Evolutionary conservation across 2,888 invertebrate species (phyloP).

Genomic region (Gortyna flavago): DNA sequence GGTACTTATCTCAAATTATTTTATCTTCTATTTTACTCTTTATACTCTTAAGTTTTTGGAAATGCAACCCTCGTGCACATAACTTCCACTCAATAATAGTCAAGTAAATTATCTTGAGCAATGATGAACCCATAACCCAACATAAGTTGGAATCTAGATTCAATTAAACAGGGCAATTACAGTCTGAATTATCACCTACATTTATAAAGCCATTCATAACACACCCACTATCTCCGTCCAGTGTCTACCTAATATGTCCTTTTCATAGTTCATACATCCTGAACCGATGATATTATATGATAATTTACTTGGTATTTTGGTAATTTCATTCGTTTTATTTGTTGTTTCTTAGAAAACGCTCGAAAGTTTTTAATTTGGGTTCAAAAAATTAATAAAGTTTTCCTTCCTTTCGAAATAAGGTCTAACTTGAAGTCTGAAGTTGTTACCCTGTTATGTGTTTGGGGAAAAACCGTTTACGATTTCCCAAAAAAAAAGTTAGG

Average conservation of each 20-base stretch:
- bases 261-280: neutral
- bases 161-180: neutral
- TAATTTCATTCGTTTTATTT: neutral
- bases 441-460: conserved; percentile 2
- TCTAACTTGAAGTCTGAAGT: neutral
- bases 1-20: conserved; percentile 18
- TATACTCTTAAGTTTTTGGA: neutral
- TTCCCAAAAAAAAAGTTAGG: neutral
- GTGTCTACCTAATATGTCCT: too few relatives aligned
- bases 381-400: conserved; percentile 26
- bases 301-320: neutral
- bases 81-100: neutral
- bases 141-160: neutral
- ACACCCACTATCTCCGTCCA: neutral
- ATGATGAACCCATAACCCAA: neutral
- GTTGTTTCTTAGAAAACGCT: neutral
- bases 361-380: neutral
- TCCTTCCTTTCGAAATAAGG: conserved; percentile 13
- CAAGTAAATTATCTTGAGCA: neutral
- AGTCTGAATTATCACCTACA: neutral
- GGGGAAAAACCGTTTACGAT: conserved; percentile 7
- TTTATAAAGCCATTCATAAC: neutral
- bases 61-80: conserved; percentile 4
- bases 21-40: conserved; percentile 7
- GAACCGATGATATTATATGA: neutral